Evolutionary conservation across 35 echinoderm and acorn worm genomes (phyloP).

Genomic region (Acanthaster planci): DNA sequence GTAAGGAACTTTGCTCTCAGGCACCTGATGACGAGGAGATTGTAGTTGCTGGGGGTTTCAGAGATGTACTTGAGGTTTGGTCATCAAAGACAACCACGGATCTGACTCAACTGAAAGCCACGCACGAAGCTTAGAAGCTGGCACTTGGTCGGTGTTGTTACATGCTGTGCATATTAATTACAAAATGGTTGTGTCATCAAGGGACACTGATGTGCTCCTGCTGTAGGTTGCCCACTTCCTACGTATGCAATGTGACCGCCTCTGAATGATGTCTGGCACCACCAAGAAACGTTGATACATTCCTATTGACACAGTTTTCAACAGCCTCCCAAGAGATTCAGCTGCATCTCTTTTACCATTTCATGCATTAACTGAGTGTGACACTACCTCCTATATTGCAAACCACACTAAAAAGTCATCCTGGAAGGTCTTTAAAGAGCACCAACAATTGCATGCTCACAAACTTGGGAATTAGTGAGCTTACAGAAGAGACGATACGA

Average conservation of each 20-base stretch:
- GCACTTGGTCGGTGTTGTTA: constrained; percentile 17
- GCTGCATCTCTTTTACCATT: not conserved
- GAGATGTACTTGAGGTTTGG: not conserved
- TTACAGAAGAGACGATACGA: no score
- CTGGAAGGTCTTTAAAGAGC: no score
- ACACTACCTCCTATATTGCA: no score
- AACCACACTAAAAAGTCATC: no score
- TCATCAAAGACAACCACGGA: constrained; percentile 19
- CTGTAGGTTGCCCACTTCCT: constrained; percentile 7
- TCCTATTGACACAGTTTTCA: not conserved
- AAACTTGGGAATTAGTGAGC: no score
- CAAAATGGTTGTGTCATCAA: constrained; percentile 11
- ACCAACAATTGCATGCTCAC: no score
- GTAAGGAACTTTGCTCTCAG: constrained; percentile 1
- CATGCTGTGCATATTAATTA: constrained; percentile 7
- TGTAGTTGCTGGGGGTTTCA: constrained; percentile 30
- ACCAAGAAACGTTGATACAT: constrained; percentile 13
- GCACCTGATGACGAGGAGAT: constrained; percentile 10
- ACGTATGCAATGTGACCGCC: constrained; percentile 5
- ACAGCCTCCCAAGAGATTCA: not conserved
- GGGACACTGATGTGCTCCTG: constrained; percentile 42
- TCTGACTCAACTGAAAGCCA: not conserved
- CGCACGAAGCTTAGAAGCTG: constrained; percentile 39
- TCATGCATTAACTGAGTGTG: no score
- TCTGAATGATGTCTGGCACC: constrained; percentile 24